These are phyloP conservation scores for Drosophila tsacasi DNA, from an alignment of 1,140 invertebrate genomes.

Conservation along the genomic window DNA sequence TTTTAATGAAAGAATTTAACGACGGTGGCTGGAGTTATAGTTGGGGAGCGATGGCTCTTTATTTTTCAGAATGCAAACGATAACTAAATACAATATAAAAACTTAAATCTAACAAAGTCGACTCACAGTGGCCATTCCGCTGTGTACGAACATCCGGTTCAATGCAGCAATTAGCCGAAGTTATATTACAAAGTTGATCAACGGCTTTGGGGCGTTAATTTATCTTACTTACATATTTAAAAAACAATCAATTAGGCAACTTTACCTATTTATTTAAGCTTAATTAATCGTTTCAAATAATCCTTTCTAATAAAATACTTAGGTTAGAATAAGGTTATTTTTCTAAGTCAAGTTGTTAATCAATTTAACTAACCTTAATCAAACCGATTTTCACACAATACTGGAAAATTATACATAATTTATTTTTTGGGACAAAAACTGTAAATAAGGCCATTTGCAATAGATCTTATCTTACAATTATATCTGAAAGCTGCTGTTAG, in stretches of 20 bases:
- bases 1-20: too few species aligned
- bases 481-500: background rate
- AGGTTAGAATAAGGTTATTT: too few species aligned
- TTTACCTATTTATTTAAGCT: constrained; percentile 1
- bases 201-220: background rate
- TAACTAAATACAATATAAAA: background rate
- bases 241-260: background rate
- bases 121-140: background rate
- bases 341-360: background rate
- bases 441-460: constrained; percentile 8
- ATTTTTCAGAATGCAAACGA: background rate
- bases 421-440: background rate
- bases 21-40: background rate
- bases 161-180: background rate
- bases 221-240: background rate
- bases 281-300: background rate
- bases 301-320: background rate
- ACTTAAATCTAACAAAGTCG: background rate
- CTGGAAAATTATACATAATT: background rate
- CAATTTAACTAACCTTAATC: background rate
- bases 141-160: background rate
- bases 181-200: background rate
- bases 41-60: background rate
- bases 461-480: background rate
- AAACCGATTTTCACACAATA: background rate